Conservation (phyloP, 2,888 invertebrate genomes). For the Andrena bicolor region DNA sequence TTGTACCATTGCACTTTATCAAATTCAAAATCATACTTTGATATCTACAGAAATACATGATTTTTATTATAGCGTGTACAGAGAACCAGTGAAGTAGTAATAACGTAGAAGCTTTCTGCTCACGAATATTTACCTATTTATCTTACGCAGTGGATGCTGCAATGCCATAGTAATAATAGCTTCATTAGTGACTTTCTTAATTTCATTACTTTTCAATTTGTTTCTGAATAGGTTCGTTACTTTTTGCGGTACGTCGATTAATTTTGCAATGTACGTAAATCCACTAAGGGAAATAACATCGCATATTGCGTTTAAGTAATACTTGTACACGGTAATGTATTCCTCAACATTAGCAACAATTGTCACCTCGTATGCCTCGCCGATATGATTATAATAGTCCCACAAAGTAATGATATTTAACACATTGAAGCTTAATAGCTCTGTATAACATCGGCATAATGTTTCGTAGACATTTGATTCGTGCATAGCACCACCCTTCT, state of each 20-base stretch:
- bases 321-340: slow-evolving; percentile 89
- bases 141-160: slow-evolving; percentile 88
- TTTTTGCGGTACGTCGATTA: slow-evolving; percentile 88
- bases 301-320: slow-evolving; percentile 90
- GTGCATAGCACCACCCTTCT: slow-evolving; percentile 87
- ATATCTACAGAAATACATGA: slow-evolving; percentile 84
- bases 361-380: slow-evolving; percentile 88
- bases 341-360: slow-evolving; percentile 90
- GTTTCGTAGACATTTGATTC: slow-evolving; percentile 88
- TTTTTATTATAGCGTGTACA: slow-evolving; percentile 23
- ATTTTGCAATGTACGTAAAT: slow-evolving; percentile 88
- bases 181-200: slow-evolving; percentile 87
- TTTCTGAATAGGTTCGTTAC: slow-evolving; percentile 87
- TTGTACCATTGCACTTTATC: slow-evolving; percentile 84
- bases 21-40: slow-evolving; percentile 88
- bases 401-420: slow-evolving; percentile 89
- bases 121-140: slow-evolving; percentile 83
- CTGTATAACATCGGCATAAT: slow-evolving; percentile 89
- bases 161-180: slow-evolving; percentile 87
- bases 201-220: slow-evolving; percentile 86
- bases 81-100: not conserved
- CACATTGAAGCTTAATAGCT: slow-evolving; percentile 89
- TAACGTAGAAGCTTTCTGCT: not conserved
- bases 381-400: slow-evolving; percentile 89
- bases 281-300: slow-evolving; percentile 91